These are phyloP conservation scores for Pseudomyrmex pallidus DNA, from an alignment of 1,140 invertebrate genomes.

Conservation along the genomic window DNA sequence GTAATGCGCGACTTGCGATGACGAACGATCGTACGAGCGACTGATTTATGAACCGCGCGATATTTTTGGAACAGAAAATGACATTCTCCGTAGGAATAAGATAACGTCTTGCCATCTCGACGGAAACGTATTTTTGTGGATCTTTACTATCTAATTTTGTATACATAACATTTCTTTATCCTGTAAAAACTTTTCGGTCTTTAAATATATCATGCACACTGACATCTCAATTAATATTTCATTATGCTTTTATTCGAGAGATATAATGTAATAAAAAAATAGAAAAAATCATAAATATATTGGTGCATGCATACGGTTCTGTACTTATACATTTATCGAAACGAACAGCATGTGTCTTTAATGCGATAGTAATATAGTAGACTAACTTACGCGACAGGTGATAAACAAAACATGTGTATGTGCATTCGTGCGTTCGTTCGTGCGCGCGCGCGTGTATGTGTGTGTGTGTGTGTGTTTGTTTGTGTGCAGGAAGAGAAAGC, in stretches of 20 bases:
- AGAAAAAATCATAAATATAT: too few species aligned
- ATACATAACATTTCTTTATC: not conserved
- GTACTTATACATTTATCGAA: too few species aligned
- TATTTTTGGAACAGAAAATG: slow-evolving; percentile 46
- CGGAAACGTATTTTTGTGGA: not conserved
- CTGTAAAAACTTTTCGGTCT: not conserved
- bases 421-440: too few species aligned
- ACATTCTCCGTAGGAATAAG: slow-evolving; percentile 43
- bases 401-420: too few species aligned
- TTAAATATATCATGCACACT: not conserved
- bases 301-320: too few species aligned
- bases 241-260: too few species aligned
- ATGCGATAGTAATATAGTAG: too few species aligned
- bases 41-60: slow-evolving; percentile 56
- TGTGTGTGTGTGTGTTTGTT: not conserved
- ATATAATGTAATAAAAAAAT: too few species aligned
- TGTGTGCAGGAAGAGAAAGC: slow-evolving; percentile 35
- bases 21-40: slow-evolving; percentile 57
- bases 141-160: not conserved
- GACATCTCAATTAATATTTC: too few species aligned
- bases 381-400: too few species aligned
- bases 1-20: slow-evolving; percentile 59
- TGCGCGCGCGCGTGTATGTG: too few species aligned
- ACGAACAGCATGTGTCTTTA: too few species aligned
- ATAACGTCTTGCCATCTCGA: slow-evolving; percentile 8